A percentile compares a stretch with the other conserved stretches of the same genome.
These are phyloP conservation scores for Malurus melanocephalus DNA, from an alignment of 2,113 vertebrate species.

Conservation along the genomic window DNA sequence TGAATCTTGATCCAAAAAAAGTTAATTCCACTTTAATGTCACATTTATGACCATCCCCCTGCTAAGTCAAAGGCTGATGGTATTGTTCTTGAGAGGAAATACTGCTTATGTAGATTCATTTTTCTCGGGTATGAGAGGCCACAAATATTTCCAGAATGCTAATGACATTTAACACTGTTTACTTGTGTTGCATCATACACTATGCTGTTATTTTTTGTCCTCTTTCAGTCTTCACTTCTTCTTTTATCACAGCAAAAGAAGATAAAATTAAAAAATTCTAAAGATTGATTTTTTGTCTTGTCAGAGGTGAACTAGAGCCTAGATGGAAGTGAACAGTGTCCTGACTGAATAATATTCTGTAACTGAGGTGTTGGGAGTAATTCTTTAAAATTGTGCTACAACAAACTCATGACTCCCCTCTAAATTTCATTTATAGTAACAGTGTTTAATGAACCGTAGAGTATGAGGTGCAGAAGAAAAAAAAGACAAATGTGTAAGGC, in stretches of 20 bases:
- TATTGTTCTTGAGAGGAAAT: background rate
- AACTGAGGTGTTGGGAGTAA: background rate
- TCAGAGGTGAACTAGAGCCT: background rate
- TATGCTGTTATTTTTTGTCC: background rate
- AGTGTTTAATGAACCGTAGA: background rate
- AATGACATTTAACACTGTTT: background rate
- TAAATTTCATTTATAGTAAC: background rate
- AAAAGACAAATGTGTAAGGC: background rate
- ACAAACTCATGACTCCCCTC: background rate
- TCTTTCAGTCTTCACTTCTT: background rate
- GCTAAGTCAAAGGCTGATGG: constrained; percentile 5
- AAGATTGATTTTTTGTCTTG: background rate
- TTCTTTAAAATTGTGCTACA: background rate
- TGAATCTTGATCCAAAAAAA: background rate
- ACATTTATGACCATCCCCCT: background rate
- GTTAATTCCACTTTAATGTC: background rate
- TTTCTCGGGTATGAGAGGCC: constrained; percentile 2
- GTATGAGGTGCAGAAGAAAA: background rate
- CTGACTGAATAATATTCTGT: background rate
- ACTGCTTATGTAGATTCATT: background rate
- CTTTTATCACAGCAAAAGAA: background rate
- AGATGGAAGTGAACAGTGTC: background rate
- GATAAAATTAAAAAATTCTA: background rate
- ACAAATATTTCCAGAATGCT: constrained; percentile 38
- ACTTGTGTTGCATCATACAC: background rate